Percentiles rank a stretch among this genome's conserved stretches.
These are phyloP conservation scores for Phasia obesa DNA, from an alignment of 2,888 invertebrate genomes.

Conservation along the genomic window DNA sequence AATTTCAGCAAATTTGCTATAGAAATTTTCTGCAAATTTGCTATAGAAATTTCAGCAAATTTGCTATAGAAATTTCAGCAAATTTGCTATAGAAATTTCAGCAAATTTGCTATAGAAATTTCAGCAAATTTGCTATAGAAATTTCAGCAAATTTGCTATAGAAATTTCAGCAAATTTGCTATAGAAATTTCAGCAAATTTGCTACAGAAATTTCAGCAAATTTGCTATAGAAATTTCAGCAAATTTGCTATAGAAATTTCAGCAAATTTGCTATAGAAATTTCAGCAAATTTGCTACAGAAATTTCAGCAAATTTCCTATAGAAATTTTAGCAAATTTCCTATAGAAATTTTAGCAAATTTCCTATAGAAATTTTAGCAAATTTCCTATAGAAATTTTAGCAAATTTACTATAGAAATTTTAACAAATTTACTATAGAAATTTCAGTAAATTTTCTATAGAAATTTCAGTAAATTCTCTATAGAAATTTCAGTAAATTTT, in stretches of 20 bases:
- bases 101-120: too few relatives aligned
- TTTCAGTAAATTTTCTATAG: not conserved
- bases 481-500: not conserved
- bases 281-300: not conserved
- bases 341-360: too few relatives aligned
- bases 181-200: not conserved
- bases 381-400: too few relatives aligned
- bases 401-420: too few relatives aligned
- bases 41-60: too few relatives aligned
- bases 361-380: too few relatives aligned
- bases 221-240: not conserved
- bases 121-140: too few relatives aligned
- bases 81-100: too few relatives aligned
- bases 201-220: not conserved
- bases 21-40: not conserved
- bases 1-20: not conserved
- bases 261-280: not conserved
- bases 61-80: too few relatives aligned
- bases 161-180: not conserved
- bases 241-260: too few relatives aligned
- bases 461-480: not conserved
- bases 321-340: not conserved
- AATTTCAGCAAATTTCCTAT: not conserved
- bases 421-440: not conserved
- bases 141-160: not conserved